These are phyloP conservation scores for Coreoperca whiteheadi DNA, from an alignment of 2,113 vertebrate genomes.

Conservation along the genomic window DNA sequence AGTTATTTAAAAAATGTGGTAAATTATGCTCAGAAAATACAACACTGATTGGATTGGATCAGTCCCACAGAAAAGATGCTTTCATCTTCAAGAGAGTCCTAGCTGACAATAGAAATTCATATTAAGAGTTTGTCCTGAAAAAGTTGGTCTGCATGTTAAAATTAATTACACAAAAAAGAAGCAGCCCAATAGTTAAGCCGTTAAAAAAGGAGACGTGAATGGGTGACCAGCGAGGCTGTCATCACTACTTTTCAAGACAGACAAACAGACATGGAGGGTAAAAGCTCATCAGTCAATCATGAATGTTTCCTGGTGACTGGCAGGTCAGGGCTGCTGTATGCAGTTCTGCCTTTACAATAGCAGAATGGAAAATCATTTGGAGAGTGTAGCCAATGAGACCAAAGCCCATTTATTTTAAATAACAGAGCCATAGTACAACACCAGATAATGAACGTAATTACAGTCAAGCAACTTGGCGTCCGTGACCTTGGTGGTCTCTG, in stretches of 20 bases:
- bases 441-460: constrained; percentile 81
- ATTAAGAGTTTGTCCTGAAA: constrained; percentile 16
- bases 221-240: not conserved
- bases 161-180: constrained; percentile 18
- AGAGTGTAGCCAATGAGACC: constrained; percentile 49
- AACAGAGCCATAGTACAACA: constrained; percentile 64
- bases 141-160: constrained; percentile 11
- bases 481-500: constrained; percentile 73
- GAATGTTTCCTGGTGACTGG: constrained; percentile 63
- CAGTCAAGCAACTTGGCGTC: constrained; percentile 66
- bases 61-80: not conserved
- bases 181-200: not conserved
- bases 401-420: constrained; percentile 77
- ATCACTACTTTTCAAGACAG: constrained; percentile 63
- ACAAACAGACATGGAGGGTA: constrained; percentile 36
- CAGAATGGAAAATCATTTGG: constrained; percentile 50
- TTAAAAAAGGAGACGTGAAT: constrained; percentile 14
- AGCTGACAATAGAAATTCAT: not conserved
- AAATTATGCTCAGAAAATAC: not conserved
- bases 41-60: not conserved
- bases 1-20: not conserved
- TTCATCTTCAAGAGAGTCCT: not conserved
- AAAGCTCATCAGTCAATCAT: constrained; percentile 66
- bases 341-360: constrained; percentile 49
- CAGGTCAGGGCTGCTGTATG: constrained; percentile 57